A percentile compares a stretch with the other conserved stretches of the same genome.
Conservation (phyloP, 2,888 invertebrate genomes). For the Melinaea menophilus region DNA sequence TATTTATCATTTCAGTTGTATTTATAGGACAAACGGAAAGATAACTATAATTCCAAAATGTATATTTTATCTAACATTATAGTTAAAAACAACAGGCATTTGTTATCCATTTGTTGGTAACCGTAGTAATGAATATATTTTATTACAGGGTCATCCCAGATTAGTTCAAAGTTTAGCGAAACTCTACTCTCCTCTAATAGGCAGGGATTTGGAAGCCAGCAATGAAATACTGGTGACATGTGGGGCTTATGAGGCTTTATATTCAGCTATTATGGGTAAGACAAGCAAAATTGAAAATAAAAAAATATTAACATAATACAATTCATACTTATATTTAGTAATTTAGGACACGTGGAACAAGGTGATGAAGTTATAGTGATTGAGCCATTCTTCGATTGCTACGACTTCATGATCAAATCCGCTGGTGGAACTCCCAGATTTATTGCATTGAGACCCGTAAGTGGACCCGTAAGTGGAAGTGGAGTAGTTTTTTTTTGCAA, state of each 20-base stretch:
- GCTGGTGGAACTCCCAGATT: constrained; percentile 93
- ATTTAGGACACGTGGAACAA: constrained; percentile 86
- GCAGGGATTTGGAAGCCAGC: constrained; percentile 87
- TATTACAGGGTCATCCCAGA: constrained; percentile 91
- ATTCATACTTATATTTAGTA: no score
- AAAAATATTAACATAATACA: no score
- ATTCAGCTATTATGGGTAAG: constrained; percentile 84
- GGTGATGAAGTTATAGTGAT: constrained; percentile 97
- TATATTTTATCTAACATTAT: no score
- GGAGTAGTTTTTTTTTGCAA: not conserved
- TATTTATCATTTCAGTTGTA: no score
- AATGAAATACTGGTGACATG: constrained; percentile 92
- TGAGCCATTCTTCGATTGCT: constrained; percentile 99
- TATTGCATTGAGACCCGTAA: constrained; percentile 90
- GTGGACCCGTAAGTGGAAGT: constrained; percentile 79
- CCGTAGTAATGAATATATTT: constrained; percentile 6
- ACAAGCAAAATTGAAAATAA: not conserved
- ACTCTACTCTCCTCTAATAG: constrained; percentile 88
- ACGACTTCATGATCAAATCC: constrained; percentile 94
- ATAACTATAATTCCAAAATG: no score
- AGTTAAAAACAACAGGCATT: no score
- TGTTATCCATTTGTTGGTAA: no score
- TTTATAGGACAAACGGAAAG: no score
- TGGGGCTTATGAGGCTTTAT: constrained; percentile 97
- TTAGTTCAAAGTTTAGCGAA: constrained; percentile 90